A percentile compares a stretch with the other conserved stretches of the same genome.
Evolutionary conservation across 2,113 vertebrate species (phyloP).

Genomic region (Tychaedon coryphoeus): DNA sequence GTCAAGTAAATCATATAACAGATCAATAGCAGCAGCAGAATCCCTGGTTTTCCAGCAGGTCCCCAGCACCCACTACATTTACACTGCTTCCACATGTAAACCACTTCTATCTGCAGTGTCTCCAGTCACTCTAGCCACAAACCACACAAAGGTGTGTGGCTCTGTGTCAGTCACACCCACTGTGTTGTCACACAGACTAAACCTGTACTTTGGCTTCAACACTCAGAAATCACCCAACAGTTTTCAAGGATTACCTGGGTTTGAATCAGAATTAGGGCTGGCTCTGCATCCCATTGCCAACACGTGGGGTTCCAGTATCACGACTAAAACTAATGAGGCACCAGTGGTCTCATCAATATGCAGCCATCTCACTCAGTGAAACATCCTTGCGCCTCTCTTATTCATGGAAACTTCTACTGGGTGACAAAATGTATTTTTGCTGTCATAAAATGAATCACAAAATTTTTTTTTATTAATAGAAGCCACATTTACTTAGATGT

Average conservation of each 20-base stretch:
- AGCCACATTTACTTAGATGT: neutral
- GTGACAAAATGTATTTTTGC: neutral
- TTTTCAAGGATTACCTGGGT: neutral
- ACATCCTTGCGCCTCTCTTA: neutral
- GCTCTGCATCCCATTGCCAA: neutral
- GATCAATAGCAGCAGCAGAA: neutral
- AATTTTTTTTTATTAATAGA: neutral
- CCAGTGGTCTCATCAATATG: neutral
- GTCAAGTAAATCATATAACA: neutral
- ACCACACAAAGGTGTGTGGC: neutral
- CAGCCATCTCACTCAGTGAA: neutral
- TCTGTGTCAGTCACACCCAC: neutral
- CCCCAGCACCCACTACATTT: neutral
- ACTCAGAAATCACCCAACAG: neutral
- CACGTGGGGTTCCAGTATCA: fast-evolving
- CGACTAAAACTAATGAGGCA: neutral
- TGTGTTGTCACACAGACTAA: neutral
- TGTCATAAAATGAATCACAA: neutral
- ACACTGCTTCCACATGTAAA: neutral
- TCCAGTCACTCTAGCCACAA: neutral
- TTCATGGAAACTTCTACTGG: neutral
- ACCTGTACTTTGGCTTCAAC: neutral
- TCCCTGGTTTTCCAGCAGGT: neutral
- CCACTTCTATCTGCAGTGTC: neutral
- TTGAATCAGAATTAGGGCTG: neutral